These are phyloP conservation scores for Halictus quadricinctus DNA, from an alignment of 2,888 invertebrate species.

Conservation along the genomic window DNA sequence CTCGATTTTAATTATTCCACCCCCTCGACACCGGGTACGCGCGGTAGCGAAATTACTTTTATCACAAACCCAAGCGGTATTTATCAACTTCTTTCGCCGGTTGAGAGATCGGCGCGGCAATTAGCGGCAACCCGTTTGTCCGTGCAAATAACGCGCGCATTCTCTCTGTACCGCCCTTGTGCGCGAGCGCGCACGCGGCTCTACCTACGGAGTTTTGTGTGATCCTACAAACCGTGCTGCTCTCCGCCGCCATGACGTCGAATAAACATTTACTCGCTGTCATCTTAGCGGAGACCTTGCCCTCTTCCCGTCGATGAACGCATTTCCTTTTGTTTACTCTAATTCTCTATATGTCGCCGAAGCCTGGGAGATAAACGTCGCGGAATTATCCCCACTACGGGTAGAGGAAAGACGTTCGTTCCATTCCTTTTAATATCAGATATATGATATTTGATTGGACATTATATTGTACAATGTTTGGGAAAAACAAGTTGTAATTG, in stretches of 20 bases:
- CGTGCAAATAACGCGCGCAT: slow-evolving; percentile 13
- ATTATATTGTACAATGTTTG: too few species aligned
- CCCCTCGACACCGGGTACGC: slow-evolving; percentile 11
- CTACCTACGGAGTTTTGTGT: too few species aligned
- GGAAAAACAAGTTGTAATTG: too few species aligned
- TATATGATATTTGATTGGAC: too few species aligned
- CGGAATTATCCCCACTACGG: too few species aligned
- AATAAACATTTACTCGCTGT: background rate
- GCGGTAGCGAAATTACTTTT: slow-evolving; percentile 36
- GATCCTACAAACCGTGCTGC: background rate
- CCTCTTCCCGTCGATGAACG: background rate
- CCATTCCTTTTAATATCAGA: too few species aligned
- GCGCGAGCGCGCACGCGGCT: background rate
- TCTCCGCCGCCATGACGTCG: background rate
- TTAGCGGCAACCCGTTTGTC: slow-evolving; percentile 8
- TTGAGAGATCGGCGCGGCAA: slow-evolving; percentile 23
- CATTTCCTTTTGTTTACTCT: background rate
- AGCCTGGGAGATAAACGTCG: too few species aligned
- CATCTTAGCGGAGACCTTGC: background rate
- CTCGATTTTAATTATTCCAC: slow-evolving; percentile 56
- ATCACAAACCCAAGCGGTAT: slow-evolving; percentile 17
- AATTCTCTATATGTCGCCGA: too few species aligned
- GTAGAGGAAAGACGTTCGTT: too few species aligned
- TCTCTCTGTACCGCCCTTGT: background rate
- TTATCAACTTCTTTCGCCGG: slow-evolving; percentile 19